Percentiles rank a stretch among this genome's conserved stretches.
Conservation (phyloP, 2,797 vertebrate species). For the Trichosurus vulpecula region DNA sequence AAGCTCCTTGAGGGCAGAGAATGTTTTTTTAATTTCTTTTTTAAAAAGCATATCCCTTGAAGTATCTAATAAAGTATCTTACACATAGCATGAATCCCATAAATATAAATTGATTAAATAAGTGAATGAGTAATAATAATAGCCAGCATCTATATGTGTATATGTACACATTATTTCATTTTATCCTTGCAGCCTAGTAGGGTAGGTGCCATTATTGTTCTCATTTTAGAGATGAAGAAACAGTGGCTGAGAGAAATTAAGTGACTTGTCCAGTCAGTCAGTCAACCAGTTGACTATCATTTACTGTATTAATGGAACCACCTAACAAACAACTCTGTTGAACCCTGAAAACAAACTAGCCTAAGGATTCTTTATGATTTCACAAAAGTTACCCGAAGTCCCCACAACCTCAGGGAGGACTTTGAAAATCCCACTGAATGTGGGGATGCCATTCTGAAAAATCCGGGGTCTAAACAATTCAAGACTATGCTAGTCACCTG, state of each 20-base stretch:
- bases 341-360: background rate
- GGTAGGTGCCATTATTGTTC: background rate
- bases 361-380: background rate
- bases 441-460: background rate
- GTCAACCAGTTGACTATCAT: background rate
- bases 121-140: too few species aligned
- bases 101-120: background rate
- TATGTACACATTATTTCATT: background rate
- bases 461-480: background rate
- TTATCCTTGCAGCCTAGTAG: background rate
- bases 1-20: background rate
- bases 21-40: background rate
- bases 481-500: background rate
- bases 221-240: background rate
- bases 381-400: background rate
- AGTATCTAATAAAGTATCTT: background rate
- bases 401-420: background rate
- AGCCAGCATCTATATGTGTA: background rate
- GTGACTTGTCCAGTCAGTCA: background rate
- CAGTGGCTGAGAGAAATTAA: background rate
- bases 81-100: background rate
- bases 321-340: background rate
- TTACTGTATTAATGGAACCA: background rate
- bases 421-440: background rate
- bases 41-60: background rate